Percentiles rank a stretch among this genome's conserved stretches.
phyloP scores from a whole-genome alignment of 2,888 invertebrate species.

The Entomobrya multifasciata region DNA sequence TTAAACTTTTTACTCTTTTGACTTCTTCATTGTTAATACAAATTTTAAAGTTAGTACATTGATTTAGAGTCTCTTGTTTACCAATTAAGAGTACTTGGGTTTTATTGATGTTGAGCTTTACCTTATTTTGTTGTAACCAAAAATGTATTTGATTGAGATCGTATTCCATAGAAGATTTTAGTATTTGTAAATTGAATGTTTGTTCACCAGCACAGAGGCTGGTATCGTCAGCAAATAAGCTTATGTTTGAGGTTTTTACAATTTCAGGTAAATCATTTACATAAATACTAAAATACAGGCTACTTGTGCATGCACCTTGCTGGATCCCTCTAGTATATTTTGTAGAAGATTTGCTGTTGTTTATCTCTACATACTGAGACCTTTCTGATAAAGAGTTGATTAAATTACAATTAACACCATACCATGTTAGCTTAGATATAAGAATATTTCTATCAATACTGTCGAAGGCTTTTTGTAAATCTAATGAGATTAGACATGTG shows the following conservation, averaged over 20 bases:
- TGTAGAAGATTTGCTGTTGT: neutral
- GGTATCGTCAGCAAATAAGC: constrained; percentile 32
- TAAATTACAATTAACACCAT: constrained; percentile 3
- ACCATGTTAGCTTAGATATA: constrained; percentile 38
- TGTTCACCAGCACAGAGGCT: no score
- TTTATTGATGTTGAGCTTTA: constrained; percentile 26
- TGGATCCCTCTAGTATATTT: neutral
- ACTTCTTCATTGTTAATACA: neutral
- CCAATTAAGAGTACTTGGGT: neutral
- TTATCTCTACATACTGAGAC: constrained; percentile 19
- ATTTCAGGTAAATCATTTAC: constrained; percentile 18
- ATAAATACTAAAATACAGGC: constrained; percentile 30
- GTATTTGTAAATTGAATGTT: neutral
- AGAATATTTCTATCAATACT: constrained; percentile 10
- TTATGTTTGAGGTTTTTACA: neutral
- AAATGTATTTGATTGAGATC: neutral
- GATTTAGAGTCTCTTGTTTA: neutral
- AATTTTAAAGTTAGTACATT: neutral
- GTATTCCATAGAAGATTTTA: neutral
- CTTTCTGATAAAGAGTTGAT: constrained; percentile 29
- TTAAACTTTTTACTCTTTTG: neutral
- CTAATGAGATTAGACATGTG: neutral
- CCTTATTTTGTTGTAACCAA: neutral
- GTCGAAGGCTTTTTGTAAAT: constrained; percentile 44
- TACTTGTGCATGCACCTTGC: constrained; percentile 4